phyloP scores from a whole-genome alignment of 1,140 invertebrate genomes.

The Laupala kohalensis region DNA sequence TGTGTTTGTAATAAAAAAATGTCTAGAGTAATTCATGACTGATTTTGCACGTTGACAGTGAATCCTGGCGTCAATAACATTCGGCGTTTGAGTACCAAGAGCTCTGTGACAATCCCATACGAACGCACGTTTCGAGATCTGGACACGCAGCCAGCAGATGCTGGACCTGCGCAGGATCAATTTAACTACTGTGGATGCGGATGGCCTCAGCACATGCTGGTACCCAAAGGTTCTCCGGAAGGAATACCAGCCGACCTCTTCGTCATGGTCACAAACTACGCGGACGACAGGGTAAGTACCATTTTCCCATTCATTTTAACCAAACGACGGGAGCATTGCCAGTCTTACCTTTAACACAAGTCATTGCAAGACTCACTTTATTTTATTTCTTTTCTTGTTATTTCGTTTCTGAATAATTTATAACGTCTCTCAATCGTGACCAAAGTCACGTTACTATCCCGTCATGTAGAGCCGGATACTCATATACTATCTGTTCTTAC shows the following conservation, averaged over 20 bases:
- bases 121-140: conserved; percentile 47
- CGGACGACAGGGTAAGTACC: conserved; percentile 24
- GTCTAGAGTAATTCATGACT: too few species aligned
- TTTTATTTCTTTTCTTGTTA: too few species aligned
- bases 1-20: too few species aligned
- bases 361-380: too few species aligned
- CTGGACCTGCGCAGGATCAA: conserved; percentile 23
- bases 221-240: conserved; percentile 29
- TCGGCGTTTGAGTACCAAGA: conserved; percentile 36
- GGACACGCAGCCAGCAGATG: conserved; percentile 25
- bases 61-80: conserved; percentile 39
- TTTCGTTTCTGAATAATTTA: too few species aligned
- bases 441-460: too few species aligned
- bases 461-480: too few species aligned
- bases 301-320: too few species aligned
- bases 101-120: conserved; percentile 49
- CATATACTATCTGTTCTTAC: too few species aligned
- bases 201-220: conserved; percentile 36
- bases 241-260: conserved; percentile 31
- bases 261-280: conserved; percentile 34
- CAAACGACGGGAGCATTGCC: too few species aligned
- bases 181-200: conserved; percentile 45
- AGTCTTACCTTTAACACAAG: too few species aligned
- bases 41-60: conserved; percentile 31
- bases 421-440: too few species aligned